Conservation (phyloP, 2,113 vertebrate genomes). For the Otolemur garnettii region DNA sequence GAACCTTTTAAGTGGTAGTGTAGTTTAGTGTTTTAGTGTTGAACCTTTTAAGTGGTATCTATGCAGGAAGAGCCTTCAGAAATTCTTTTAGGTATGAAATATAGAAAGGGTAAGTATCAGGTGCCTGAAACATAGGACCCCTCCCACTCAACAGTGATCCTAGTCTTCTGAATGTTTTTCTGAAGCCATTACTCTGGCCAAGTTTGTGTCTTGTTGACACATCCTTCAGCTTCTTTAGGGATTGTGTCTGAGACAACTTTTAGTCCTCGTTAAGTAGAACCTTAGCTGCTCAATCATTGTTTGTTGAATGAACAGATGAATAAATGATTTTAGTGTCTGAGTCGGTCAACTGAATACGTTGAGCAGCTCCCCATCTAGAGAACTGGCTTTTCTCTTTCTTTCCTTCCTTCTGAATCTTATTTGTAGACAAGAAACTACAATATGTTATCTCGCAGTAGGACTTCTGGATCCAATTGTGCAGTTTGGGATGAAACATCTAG, state of each 20-base stretch:
- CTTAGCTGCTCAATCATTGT: not conserved
- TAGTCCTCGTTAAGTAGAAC: not conserved
- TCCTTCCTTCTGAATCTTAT: not conserved
- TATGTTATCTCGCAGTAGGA: not conserved
- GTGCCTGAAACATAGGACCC: not conserved
- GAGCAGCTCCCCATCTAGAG: not conserved
- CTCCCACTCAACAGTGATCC: not conserved
- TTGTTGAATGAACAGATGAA: slow-evolving; percentile 15
- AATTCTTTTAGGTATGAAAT: not conserved
- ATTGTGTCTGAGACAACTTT: not conserved
- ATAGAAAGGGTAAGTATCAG: not conserved
- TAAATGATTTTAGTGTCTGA: not conserved
- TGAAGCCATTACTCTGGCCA: not conserved
- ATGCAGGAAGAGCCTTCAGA: not conserved
- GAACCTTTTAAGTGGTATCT: not conserved
- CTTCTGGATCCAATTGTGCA: not conserved
- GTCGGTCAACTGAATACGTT: not conserved
- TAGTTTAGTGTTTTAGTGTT: not conserved
- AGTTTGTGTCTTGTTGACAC: not conserved
- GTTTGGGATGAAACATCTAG: not conserved
- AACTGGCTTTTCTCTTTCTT: not conserved
- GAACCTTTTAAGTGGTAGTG: not conserved
- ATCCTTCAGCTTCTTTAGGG: not conserved
- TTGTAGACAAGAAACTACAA: not conserved
- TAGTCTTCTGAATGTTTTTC: not conserved